These are phyloP conservation scores for Thyatira batis DNA, from an alignment of 2,888 invertebrate genomes.

Conservation along the genomic window DNA sequence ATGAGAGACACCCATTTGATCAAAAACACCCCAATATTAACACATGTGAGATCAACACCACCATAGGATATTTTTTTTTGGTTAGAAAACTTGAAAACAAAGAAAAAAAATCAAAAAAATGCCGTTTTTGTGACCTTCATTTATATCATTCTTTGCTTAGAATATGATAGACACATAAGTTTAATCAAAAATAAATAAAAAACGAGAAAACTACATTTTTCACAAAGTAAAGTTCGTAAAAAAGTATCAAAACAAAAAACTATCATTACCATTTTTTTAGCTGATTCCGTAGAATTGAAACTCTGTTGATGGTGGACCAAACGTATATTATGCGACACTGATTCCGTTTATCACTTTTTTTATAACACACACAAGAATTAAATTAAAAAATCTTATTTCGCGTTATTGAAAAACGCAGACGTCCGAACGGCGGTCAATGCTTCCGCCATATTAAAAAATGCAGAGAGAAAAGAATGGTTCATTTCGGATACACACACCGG, in stretches of 20 bases:
- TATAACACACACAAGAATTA: constrained; percentile 50
- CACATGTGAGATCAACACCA: constrained; percentile 74
- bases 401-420: constrained; percentile 64
- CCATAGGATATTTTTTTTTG: constrained; percentile 76
- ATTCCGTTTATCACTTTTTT: constrained; percentile 43
- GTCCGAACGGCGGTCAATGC: constrained; percentile 77
- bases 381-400: constrained; percentile 51
- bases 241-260: constrained; percentile 84
- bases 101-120: constrained; percentile 70
- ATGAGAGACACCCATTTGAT: constrained; percentile 43
- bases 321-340: constrained; percentile 32
- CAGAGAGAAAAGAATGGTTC: constrained; percentile 62
- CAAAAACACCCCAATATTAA: constrained; percentile 60
- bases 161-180: constrained; percentile 20
- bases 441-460: constrained; percentile 80
- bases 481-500: constrained; percentile 46
- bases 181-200: constrained; percentile 30
- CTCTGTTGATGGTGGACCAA: constrained; percentile 21
- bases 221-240: constrained; percentile 74
- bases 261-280: constrained; percentile 81
- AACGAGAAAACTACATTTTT: constrained; percentile 55
- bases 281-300: constrained; percentile 38
- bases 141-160: constrained; percentile 12
- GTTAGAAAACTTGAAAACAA: constrained; percentile 79
- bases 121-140: constrained; percentile 36